Base-by-base conservation (phyloP, 2,888 invertebrate species). In the Eilema sororculum region DNA sequence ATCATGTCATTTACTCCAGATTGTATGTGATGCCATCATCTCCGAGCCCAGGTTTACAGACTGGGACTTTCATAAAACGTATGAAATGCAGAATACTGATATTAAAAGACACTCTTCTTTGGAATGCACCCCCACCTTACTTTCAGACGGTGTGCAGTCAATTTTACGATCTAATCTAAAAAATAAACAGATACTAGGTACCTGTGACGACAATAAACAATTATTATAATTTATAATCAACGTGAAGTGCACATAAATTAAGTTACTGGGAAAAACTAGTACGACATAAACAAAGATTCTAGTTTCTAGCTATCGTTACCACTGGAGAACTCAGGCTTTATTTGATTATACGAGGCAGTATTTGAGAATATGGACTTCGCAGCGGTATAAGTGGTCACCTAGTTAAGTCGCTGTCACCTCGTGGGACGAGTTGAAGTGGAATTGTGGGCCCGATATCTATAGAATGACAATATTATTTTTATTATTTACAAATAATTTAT, bases 351-450 rank as follows among this genome's bases (percentile, higher is more conserved):
- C 52, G 52, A 52, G 52, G 52, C 52, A n/a, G n/a, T 46, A 46
- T 52, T 52, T n/a, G n/a, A 52, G 52, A n/a, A 52, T 52, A 52
- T 52, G 52, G n/a, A 9, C n/a, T 4, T n/a, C 52, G n/a, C n/a
- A 52, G 52, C 20, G 52, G 52, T 20, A 52, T 52, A 52, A 52
- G 52, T 52, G 52, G 52, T 52, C n/a, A 52, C 52, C n/a, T 52
- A n/a, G 52, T 52, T 52, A 52, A n/a, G 52, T n/a, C 52, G n/a
- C n/a, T 52, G 52, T 52, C 52, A 52, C n/a, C 16, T 20, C 46
- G 46, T 52, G 8, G 4, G n/a, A n/a, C 52, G 52, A 52, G 52
- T n/a, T 52, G 9, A 52, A 52, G 52, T 52, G n/a, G 9, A 52
- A 52, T n/a, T 52, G n/a, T 52, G 20, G n/a, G n/a, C 52, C 52